Base-by-base conservation (phyloP, 1,140 invertebrate species). In the Drosophila equinoxialis region DNA sequence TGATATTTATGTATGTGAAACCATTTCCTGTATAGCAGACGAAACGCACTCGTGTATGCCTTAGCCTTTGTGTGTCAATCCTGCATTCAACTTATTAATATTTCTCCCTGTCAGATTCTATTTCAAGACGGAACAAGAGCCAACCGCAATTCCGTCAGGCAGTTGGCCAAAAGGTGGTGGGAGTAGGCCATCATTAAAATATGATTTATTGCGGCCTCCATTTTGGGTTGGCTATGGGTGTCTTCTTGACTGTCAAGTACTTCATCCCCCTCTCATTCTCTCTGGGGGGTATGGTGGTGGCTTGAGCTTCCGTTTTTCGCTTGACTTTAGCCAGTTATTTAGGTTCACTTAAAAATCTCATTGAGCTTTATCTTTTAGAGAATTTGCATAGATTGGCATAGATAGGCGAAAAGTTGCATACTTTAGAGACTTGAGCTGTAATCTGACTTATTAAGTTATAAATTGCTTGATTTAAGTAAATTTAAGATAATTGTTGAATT, bases 181-280 rank as follows among this genome's bases (percentile, higher is more conserved):
- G 45, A 23, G 45, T 51, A 51, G 45, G 17, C 71, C 82, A 85
- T 85, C 83, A 86, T 86, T 86, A 86, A 87, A 86, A 86, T 83
- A 86, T 86, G 83, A 86, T 86, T 86, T 86, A 86, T 86, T 74
- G 73, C 70, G 54, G 68, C 66, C 48, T 39, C 4, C 55, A 41
- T 66, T 54, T 72, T 51, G 17, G 58, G 13, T 63, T 67, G 41
- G 55, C 42, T 63, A 77, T 63, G 80, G 72, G 35, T 77, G 72
- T 72, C 62, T 65, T 63, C 37, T 67, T 71, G 41, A 41, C 64
- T 54, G 69, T n/a, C 20, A 39, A 37, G 54, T 71, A 17, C 58
- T 72, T 59, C 59, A 57, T 64, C 73, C 57, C 55, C 68, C 45
- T 59, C 39, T 51, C 26, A 17, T 10, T 42, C 65, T 75, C 68